A percentile compares a stretch with the other conserved stretches of the same genome.
Conservation (phyloP, 2,797 vertebrate genomes). For the Centroberyx gerrardi region DNA sequence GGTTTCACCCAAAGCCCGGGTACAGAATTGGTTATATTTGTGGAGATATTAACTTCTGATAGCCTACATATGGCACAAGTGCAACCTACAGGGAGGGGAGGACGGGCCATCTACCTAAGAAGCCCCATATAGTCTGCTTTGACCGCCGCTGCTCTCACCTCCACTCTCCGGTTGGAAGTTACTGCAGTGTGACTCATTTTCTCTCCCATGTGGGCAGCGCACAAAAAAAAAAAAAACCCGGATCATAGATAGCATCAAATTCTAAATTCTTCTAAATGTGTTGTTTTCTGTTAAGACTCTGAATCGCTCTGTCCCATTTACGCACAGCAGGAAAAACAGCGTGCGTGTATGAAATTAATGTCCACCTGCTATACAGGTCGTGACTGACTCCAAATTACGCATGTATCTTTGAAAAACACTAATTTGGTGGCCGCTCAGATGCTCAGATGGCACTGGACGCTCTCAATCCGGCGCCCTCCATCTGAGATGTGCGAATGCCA, state of each 20-base stretch:
- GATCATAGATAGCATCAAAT: not conserved
- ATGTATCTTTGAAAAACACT: not conserved
- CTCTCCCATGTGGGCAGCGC: constrained; percentile 79
- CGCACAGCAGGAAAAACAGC: not conserved
- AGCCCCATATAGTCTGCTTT: constrained; percentile 17
- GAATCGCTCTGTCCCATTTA: constrained; percentile 2
- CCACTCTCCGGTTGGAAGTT: constrained; percentile 76
- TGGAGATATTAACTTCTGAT: not conserved
- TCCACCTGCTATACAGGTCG: constrained; percentile 26
- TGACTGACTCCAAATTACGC: not conserved
- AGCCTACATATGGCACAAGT: not conserved
- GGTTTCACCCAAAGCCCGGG: not conserved
- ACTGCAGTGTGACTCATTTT: constrained; percentile 90
- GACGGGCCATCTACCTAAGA: not conserved
- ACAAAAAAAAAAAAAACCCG: constrained; percentile 19
- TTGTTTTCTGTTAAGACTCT: not conserved
- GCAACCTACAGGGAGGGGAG: not conserved
- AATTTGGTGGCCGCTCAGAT: not conserved
- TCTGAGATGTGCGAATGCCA: constrained; percentile 42
- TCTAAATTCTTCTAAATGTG: not conserved
- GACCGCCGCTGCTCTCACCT: constrained; percentile 43
- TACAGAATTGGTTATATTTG: too few species aligned
- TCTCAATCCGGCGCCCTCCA: not conserved
- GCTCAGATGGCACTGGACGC: not conserved
- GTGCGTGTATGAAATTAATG: not conserved